Evolutionary conservation across 2,888 invertebrate genomes (phyloP), one percentile per base, ranked within the genome.

Genomic region (Drosophila colorata): DNA sequence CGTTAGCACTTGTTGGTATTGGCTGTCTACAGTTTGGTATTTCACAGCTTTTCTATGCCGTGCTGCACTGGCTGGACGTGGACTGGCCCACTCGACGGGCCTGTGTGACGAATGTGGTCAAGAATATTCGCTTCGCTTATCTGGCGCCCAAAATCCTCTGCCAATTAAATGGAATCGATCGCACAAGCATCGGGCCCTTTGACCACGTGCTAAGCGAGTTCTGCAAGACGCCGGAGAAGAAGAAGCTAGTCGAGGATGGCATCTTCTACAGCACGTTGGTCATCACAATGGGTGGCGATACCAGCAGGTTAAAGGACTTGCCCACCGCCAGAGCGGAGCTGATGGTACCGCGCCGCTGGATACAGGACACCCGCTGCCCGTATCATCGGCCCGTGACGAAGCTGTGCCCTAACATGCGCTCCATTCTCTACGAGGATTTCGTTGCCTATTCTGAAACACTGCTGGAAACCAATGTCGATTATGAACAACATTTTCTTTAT

Each of bases 201-300:
- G 6, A 1, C 1, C 4, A 16, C 0, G 11, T 71, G 0, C 11
- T 70, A 4, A 7, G 11, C 0, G 47, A 33, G 13, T 71, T 70
- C n/a, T 7, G 0, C 8, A 23, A n/a, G 0, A 13, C 14, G 0
- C 25, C 20, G 11, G 41, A 53, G 11, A 33, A 25, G 9, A 38
- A n/a, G 6, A 7, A 37, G 2, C 5, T 71, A 0, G 14, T 70
- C 3, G 57, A 52, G 11, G 55, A 71, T 5, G 70, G 57, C n/a
- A 56, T 69, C 16, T 71, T 69, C 20, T 38, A 70, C n/a, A 53
- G 52, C 48, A 16, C 70, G 0, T 13, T 70, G 23, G 72, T 70
- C 4, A 43, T 70, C 11, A 53, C 65, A 0, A 8, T 41, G 20
- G 20, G 6, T 2, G 43, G 33, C 3, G 52, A 69, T 33, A 2